Evolutionary conservation across 2,113 vertebrate species (phyloP).

Genomic region (Cephalopterus ornatus): DNA sequence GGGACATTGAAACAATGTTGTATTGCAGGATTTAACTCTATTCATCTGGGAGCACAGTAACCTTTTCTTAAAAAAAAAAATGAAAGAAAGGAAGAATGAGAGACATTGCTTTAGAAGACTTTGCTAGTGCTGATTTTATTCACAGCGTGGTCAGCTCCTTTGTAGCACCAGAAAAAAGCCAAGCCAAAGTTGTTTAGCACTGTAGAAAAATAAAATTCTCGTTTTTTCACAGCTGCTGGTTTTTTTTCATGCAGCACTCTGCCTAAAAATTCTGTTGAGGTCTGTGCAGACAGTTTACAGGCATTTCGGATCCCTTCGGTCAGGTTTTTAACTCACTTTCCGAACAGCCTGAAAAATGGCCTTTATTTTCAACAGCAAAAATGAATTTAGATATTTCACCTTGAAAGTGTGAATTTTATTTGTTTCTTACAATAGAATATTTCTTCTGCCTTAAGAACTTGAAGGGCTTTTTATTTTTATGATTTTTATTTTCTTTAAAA

Average conservation of each 20-base stretch:
- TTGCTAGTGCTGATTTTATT: background rate
- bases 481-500: background rate
- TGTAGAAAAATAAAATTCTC: background rate
- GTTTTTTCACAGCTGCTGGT: rapidly evolving
- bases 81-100: background rate
- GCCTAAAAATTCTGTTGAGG: background rate
- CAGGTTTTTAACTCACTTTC: background rate
- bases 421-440: rapidly evolving
- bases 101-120: background rate
- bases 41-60: background rate
- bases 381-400: background rate
- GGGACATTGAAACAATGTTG: background rate
- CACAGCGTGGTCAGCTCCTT: background rate
- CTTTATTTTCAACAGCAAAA: background rate
- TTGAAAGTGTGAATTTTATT: rapidly evolving
- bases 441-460: background rate
- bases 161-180: background rate
- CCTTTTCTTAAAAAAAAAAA: background rate
- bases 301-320: background rate
- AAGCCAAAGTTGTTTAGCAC: background rate
- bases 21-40: background rate
- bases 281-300: background rate
- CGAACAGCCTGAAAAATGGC: background rate
- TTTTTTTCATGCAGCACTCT: background rate
- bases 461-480: rapidly evolving